Evolutionary conservation across 1,140 invertebrate species (phyloP).

Genomic region (Apocrypta bakeri): DNA sequence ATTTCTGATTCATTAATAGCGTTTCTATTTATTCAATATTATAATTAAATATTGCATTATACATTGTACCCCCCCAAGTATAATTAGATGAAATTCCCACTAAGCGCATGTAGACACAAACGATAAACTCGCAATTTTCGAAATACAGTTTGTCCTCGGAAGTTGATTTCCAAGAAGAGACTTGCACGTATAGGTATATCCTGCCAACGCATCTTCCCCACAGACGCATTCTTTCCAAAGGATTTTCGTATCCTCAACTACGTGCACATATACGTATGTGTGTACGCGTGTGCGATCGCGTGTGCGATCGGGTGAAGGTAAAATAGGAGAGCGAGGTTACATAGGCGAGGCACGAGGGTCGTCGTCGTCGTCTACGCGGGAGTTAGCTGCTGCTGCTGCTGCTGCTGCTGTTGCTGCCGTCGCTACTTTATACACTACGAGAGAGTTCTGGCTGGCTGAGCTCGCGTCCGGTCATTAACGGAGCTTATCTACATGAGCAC

Average conservation of each 20-base stretch:
- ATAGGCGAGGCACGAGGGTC: conserved; percentile 50
- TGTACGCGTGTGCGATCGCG: background rate
- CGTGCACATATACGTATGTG: background rate
- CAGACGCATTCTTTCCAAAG: background rate
- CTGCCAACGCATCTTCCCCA: too few relatives aligned
- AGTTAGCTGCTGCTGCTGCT: conserved; percentile 59
- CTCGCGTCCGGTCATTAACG: conserved; percentile 75
- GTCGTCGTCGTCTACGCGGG: conserved; percentile 58
- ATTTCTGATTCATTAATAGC: too few relatives aligned
- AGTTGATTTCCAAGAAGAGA: too few relatives aligned
- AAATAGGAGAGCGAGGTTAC: conserved; percentile 54
- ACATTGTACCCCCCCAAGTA: too few relatives aligned
- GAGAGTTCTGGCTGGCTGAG: conserved; percentile 74
- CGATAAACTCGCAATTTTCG: too few relatives aligned
- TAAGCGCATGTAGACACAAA: too few relatives aligned
- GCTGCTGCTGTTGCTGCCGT: too few relatives aligned
- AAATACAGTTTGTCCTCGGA: too few relatives aligned
- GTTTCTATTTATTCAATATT: too few relatives aligned
- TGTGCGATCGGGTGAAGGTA: conserved; percentile 46
- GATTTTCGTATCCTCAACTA: background rate
- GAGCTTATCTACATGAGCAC: conserved; percentile 76
- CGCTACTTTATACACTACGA: background rate
- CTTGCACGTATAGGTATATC: background rate
- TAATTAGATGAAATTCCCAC: too few relatives aligned
- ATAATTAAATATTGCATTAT: too few relatives aligned